Base-by-base conservation (phyloP, 2,888 invertebrate species). In the Heliothis peltigera region DNA sequence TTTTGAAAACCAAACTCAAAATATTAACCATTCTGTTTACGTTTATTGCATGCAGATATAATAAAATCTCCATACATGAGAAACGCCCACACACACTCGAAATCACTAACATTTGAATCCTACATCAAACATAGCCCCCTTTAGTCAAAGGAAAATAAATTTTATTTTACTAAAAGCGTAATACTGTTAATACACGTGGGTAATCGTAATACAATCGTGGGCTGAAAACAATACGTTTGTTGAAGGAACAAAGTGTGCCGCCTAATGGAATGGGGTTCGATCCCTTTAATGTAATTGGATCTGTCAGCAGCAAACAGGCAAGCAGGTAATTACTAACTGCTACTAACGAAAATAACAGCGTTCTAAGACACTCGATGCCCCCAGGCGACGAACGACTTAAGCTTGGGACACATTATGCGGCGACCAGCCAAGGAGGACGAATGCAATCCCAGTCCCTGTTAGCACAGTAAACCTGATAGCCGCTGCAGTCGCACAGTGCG, bases 251-350 rank as follows among this genome's bases (percentile, higher is more conserved):
- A 85, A 87, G 84, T 86, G 83, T 86, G 78, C 83, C 84, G 82
- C 80, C 85, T 87, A 89, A 91, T 89, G 86, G 88, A 88, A 87
- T 86, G 77, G 84, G 84, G 84, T 88, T 88, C 88, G 87, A 90
- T 89, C 88, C 87, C 87, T 90, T 89, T 88, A 89, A 87, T 90
- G 90, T 93, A 94, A 94, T 93, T 92, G 93, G 90, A 93, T 90
- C 91, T 93, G 93, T 94, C 94, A 91, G 89, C 82, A 84, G 86
- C 93, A 93, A 92, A 89, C 85, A 85, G 82, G 84, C 86, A 86
- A 85, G 69, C 89, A 91, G 91, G 92, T 93, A 93, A 93, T 93
- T 94, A 92, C 88, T 84, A 85, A 85, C 84, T 87, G 87, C 86
- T 88, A 85, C 87, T 89, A 87, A 87, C 88, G 87, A 89, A 91